Base-by-base conservation (phyloP, 2,113 vertebrate species). In the Glaucidium brasilianum region DNA sequence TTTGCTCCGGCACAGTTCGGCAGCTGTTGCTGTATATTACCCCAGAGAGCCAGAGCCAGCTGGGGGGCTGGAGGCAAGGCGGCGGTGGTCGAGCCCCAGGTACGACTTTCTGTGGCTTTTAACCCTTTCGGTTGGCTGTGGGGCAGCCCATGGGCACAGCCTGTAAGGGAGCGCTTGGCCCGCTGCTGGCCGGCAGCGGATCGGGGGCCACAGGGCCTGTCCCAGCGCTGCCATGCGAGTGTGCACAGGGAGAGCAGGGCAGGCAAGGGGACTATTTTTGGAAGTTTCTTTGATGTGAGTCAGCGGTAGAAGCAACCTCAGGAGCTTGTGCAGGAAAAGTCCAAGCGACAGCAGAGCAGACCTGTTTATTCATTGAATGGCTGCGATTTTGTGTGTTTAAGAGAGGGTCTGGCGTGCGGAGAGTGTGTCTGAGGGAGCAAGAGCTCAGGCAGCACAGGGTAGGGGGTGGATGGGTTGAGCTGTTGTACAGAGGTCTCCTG, bases 11-110 rank as follows among this genome's bases (percentile, higher is more conserved):
- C 96, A 64, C 52, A 5, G n/a, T 25, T 53, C 58, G 75, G 96
- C 98, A 98, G 97, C 98, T 98, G 98, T 97, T 78, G 96, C 97
- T 96, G 97, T 82, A 78, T 68, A 89, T 98, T 97, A 97, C 77
- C 79, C 74, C 5, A 12, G 27, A 55, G 62, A 63, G 81, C 71
- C 50, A 5, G 64, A 78, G 83, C 93, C 77, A 30, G 78, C 39
- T 53, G 10, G 34, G 92, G 90, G 76, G 81, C 90, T 72, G 89
- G 71, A 91, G 96, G 55, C 85, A 5, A 60, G 66, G 55, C 18
- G 12, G 25, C 4, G 39, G 45, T 50, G 66, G 56, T 64, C 21
- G 25, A 89, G 91, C 34, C 79, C 79, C 66, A 96, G 96, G 96
- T 96, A 96, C 0, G 80, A 7, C 26, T 94, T 79, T 76, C 22